These are phyloP conservation scores for Plectrocnemia conspersa DNA, from an alignment of 1,140 invertebrate genomes.

Conservation along the genomic window DNA sequence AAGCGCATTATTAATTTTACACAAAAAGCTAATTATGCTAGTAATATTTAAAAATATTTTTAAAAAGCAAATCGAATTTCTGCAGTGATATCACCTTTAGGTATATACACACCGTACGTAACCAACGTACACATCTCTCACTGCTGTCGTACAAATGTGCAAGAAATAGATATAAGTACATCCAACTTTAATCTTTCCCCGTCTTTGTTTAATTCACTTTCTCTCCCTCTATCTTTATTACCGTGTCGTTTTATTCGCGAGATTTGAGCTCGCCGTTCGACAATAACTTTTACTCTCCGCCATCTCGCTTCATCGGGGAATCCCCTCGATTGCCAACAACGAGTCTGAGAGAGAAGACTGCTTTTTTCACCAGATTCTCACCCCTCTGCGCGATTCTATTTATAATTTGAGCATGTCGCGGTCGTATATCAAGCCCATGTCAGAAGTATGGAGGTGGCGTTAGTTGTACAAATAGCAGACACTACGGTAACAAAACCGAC, in stretches of 20 bases:
- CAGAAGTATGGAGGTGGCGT: constrained; percentile 36
- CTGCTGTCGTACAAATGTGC: constrained; percentile 31
- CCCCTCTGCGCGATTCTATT: constrained; percentile 31
- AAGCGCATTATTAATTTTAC: too few species aligned
- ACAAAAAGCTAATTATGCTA: too few species aligned
- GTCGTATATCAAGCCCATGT: constrained; percentile 36
- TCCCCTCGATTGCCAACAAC: not conserved
- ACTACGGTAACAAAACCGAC: constrained; percentile 33
- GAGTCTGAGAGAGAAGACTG: constrained; percentile 12
- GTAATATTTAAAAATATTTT: too few species aligned
- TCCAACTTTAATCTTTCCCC: constrained; percentile 54
- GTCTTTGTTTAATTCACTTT: constrained; percentile 59
- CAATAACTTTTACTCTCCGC: constrained; percentile 28
- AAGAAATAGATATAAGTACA: constrained; percentile 33
- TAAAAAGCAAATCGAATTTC: too few species aligned
- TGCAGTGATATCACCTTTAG: constrained; percentile 6
- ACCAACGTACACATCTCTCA: constrained; percentile 30
- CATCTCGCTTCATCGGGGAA: constrained; percentile 18
- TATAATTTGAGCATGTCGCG: constrained; percentile 38
- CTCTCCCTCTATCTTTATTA: constrained; percentile 55
- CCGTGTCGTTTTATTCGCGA: constrained; percentile 52
- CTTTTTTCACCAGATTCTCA: not conserved
- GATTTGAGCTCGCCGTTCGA: constrained; percentile 42
- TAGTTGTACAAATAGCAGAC: constrained; percentile 37
- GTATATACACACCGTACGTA: constrained; percentile 42